Evolutionary conservation across 2,797 vertebrate genomes (phyloP), one percentile per base, ranked within the genome.

Genomic region (Heterohyrax brucei): DNA sequence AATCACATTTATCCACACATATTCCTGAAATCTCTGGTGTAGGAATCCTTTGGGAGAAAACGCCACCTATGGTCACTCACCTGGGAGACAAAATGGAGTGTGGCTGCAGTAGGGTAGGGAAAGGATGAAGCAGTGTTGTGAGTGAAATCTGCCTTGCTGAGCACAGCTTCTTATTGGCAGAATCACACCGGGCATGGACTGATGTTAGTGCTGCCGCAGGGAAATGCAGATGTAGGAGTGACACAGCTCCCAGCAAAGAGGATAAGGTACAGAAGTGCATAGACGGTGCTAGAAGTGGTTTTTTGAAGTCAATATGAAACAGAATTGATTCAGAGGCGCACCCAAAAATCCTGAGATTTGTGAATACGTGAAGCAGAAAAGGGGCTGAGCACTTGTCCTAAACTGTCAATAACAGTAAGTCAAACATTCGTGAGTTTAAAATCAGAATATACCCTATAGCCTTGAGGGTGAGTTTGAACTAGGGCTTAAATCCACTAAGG

Each of bases 161-260:
- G 87, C 3, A 81, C 95, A 96, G 94, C 93, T 92, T 95, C 93
- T 97, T 92, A 94, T 98, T 96, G 94, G 68, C 93, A 98, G 87
- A 96, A 83, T 98, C 97, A 94, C 93, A 73, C 94, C 98, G 93
- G 5, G 61, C 30, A 3, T 90, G 93, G 95, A 98, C 94, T 85
- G 68, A 93, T 95, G 93, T 76, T 96, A 97, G 77, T 95, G 95
- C 77, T 96, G 89, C 88, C 87, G 97, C 89, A 93, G 98, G 87
- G 96, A 97, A 96, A 70, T 98, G 96, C 98, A 98, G 98, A 98
- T 98, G 98, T 98, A 98, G 93, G 77, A 96, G 88, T 97, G 97
- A 97, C 96, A 97, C 73, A 96, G 96, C 88, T 97, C 97, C 95
- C 96, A 97, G 97, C 93, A 97, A 97, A 96, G 95, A 97, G 95